Conservation (phyloP, 2,888 invertebrate species). For the Sinodicranocentrus sp. region DNA sequence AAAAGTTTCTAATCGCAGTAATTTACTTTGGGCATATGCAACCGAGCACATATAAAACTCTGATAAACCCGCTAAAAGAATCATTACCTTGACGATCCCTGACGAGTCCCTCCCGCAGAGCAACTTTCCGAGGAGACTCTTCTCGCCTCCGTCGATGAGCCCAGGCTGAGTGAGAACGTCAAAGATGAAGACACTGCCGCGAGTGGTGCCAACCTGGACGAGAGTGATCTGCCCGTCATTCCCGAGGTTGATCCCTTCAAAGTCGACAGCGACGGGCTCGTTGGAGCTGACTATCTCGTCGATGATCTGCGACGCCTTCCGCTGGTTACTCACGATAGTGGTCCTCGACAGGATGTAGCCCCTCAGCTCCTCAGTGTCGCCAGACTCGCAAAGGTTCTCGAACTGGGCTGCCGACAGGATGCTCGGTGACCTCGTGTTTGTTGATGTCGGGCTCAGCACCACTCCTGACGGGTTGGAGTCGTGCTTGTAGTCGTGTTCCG, state of each 20-base stretch:
- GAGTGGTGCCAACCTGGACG: constrained; percentile 85
- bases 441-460: constrained; percentile 12
- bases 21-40: too few species aligned
- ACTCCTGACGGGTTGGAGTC: not conserved
- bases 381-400: constrained; percentile 38
- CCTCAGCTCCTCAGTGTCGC: constrained; percentile 67
- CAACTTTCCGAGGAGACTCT: constrained; percentile 34
- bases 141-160: constrained; percentile 82
- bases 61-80: too few species aligned
- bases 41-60: too few species aligned
- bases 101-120: constrained; percentile 12
- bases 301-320: constrained; percentile 78
- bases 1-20: too few species aligned
- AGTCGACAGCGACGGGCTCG: constrained; percentile 83
- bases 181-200: constrained; percentile 91
- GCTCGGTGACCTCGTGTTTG: not conserved
- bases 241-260: constrained; percentile 95
- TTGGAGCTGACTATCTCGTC: constrained; percentile 84
- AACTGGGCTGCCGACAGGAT: constrained; percentile 1
- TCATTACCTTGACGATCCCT: constrained; percentile 5
- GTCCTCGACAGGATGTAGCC: constrained; percentile 66
- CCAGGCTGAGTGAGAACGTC: constrained; percentile 92
- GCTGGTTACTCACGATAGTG: constrained; percentile 67
- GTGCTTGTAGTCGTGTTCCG: constrained; percentile 59
- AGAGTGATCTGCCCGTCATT: constrained; percentile 90